Percentiles rank a stretch among this genome's conserved stretches.
phyloP scores from a whole-genome alignment of 2,113 vertebrate genomes.

The Ageneiosus marmoratus region DNA sequence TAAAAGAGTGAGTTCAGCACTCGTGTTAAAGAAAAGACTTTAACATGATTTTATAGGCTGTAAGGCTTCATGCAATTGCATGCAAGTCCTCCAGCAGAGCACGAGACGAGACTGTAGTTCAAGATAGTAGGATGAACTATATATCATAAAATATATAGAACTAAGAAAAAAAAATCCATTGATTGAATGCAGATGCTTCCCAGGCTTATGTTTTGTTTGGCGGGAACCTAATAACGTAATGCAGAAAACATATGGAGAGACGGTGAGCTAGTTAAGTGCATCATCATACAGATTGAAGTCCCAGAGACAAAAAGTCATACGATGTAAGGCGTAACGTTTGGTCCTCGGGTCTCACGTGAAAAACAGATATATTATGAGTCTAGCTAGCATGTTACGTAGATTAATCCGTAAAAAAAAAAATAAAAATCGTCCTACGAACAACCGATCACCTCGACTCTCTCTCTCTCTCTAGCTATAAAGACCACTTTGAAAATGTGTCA shows the following conservation, averaged over 20 bases:
- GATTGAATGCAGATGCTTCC: background rate
- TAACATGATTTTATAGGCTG: slow-evolving; percentile 28
- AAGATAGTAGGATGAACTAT: background rate
- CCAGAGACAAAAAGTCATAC: background rate
- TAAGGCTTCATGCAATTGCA: slow-evolving; percentile 25
- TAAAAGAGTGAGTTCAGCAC: slow-evolving; percentile 25
- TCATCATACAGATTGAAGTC: background rate
- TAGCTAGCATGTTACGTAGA: background rate
- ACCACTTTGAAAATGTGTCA: too few species aligned
- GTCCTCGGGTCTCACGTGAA: background rate
- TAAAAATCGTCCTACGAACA: background rate
- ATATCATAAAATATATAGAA: background rate
- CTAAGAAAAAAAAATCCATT: background rate
- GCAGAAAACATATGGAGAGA: background rate
- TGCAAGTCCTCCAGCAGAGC: slow-evolving; percentile 28
- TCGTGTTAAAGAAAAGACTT: slow-evolving; percentile 13
- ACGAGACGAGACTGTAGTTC: background rate
- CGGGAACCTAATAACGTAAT: background rate
- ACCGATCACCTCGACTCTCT: background rate
- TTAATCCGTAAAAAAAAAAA: background rate
- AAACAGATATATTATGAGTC: background rate
- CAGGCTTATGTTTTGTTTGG: background rate
- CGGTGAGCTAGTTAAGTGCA: background rate
- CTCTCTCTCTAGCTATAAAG: too few species aligned
- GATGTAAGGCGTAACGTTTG: background rate